phyloP scores from a whole-genome alignment of 2,797 vertebrate genomes.

The Vireo griseus region DNA sequence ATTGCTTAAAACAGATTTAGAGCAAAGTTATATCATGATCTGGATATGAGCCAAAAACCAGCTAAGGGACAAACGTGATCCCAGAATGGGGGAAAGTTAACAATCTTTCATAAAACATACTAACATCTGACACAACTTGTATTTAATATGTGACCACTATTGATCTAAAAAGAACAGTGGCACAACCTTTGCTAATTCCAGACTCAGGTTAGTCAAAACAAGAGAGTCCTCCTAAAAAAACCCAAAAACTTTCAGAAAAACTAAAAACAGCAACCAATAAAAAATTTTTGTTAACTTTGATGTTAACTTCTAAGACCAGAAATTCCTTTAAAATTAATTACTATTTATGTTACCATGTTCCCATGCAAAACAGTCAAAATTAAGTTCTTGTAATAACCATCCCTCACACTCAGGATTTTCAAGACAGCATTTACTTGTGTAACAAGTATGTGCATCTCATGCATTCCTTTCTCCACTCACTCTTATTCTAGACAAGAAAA shows the following conservation, averaged over 20 bases:
- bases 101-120: neutral
- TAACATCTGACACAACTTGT: neutral
- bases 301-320: neutral
- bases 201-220: neutral
- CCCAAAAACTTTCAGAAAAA: neutral
- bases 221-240: neutral
- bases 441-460: neutral
- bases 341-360: neutral
- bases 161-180: neutral
- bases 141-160: neutral
- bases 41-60: neutral
- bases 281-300: neutral
- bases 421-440: neutral
- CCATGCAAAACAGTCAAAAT: neutral
- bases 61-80: neutral
- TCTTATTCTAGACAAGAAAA: neutral
- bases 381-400: neutral
- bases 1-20: neutral
- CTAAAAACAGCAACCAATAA: neutral
- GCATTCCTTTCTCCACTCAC: conserved; percentile 18
- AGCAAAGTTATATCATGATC: neutral
- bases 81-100: neutral
- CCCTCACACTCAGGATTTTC: neutral
- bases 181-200: neutral
- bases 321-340: neutral